Evolutionary conservation across 2,888 invertebrate species (phyloP).

Genomic region (Thymelicus sylvestris): DNA sequence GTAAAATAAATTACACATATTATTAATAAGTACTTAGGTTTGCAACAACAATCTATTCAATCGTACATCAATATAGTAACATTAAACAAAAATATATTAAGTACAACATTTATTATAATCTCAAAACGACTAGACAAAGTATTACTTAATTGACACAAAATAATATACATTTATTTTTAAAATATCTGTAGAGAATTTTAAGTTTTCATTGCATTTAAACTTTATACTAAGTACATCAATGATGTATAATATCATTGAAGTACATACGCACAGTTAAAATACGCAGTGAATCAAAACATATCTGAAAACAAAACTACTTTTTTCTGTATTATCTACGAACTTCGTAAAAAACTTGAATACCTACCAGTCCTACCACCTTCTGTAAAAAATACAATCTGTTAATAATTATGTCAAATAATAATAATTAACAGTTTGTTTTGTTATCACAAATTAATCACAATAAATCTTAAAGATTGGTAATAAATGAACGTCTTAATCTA

Average conservation of each 20-base stretch:
- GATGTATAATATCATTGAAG: too few species aligned
- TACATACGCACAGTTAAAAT: too few species aligned
- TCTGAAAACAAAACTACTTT: too few species aligned
- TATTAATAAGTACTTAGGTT: slow-evolving; percentile 43
- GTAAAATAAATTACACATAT: slow-evolving; percentile 28
- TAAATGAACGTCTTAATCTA: too few species aligned
- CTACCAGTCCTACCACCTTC: too few species aligned
- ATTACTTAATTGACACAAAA: slow-evolving; percentile 75
- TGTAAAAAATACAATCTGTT: background rate
- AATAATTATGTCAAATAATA: background rate
- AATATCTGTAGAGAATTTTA: slow-evolving; percentile 35
- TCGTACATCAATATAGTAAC: slow-evolving; percentile 22
- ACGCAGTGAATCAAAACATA: too few species aligned
- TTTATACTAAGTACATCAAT: too few species aligned
- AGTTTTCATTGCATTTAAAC: background rate
- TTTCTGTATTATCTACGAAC: too few species aligned
- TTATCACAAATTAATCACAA: slow-evolving; percentile 5
- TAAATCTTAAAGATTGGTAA: background rate
- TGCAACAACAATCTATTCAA: slow-evolving; percentile 47
- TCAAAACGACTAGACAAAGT: slow-evolving; percentile 77
- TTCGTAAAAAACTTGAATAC: too few species aligned
- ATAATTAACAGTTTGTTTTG: background rate
- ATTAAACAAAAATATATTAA: slow-evolving; percentile 46
- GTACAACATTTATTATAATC: slow-evolving; percentile 59
- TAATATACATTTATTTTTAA: slow-evolving; percentile 51